These are phyloP conservation scores for Oncorhynchus kisutch DNA, from an alignment of 2,113 vertebrate genomes.

Conservation along the genomic window DNA sequence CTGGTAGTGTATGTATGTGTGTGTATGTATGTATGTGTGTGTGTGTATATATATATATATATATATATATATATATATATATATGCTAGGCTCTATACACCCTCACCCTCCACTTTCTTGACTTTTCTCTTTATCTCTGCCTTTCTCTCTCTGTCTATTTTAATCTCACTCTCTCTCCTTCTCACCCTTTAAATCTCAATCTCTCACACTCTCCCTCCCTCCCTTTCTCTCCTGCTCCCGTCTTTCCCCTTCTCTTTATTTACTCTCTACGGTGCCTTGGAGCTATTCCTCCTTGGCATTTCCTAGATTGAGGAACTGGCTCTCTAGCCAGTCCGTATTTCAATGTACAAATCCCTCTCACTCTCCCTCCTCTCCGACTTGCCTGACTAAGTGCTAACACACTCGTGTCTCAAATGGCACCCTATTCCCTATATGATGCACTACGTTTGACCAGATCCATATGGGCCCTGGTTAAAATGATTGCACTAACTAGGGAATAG, in stretches of 20 bases:
- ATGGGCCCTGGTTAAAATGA: no score
- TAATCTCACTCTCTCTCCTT: neutral
- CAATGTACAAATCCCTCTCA: neutral
- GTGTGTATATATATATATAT: no score
- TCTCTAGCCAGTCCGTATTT: neutral
- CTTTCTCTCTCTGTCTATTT: neutral
- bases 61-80: no score
- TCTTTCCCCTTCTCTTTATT: neutral
- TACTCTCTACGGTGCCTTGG: neutral
- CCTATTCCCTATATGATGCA: no score
- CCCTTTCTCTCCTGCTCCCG: neutral
- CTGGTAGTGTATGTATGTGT: no score
- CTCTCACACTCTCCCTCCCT: neutral
- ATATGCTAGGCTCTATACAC: no score
- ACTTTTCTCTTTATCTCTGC: neutral
- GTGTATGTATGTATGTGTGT: no score
- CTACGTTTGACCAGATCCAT: no score
- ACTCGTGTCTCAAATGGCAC: neutral
- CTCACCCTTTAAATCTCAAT: neutral
- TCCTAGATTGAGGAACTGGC: neutral
- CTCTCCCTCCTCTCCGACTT: conserved; percentile 28
- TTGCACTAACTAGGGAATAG: no score
- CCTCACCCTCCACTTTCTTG: neutral
- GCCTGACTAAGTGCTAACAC: conserved; percentile 46
- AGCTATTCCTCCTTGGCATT: neutral